Evolutionary conservation across 2,113 vertebrate genomes (phyloP).

Genomic region (Apistogramma diplotaenia): DNA sequence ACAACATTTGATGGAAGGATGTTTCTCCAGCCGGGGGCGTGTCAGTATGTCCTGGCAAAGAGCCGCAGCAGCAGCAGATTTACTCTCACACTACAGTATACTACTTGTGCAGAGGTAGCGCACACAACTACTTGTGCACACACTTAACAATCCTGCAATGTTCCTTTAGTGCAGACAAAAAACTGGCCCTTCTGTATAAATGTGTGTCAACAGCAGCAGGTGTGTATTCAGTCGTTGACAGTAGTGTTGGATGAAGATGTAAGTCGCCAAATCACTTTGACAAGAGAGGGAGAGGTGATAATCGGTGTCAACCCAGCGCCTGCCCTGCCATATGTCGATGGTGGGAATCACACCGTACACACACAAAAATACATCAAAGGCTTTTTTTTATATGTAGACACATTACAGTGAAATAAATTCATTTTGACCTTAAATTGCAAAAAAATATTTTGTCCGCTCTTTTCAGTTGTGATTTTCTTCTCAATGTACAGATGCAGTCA

Average conservation of each 20-base stretch:
- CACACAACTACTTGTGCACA: neutral
- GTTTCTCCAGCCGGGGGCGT: slow-evolving; percentile 91
- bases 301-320: slow-evolving; percentile 83
- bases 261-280: slow-evolving; percentile 89
- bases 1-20: slow-evolving; percentile 95
- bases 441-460: neutral
- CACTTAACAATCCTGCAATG: neutral
- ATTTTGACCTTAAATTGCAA: neutral
- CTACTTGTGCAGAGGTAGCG: slow-evolving; percentile 88
- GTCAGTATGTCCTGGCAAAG: slow-evolving; percentile 93
- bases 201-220: slow-evolving; percentile 77
- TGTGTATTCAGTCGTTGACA: slow-evolving; percentile 92
- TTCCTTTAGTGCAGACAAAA: neutral
- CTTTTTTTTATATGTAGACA: neutral
- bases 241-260: slow-evolving; percentile 91
- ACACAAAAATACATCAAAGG: neutral
- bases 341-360: slow-evolving; percentile 62
- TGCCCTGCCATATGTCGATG: slow-evolving; percentile 80
- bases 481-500: slow-evolving; percentile 78
- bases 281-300: slow-evolving; percentile 87
- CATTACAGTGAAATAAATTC: neutral
- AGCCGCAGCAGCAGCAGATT: slow-evolving; percentile 89
- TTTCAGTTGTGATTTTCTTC: neutral
- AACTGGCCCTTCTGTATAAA: neutral
- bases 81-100: slow-evolving; percentile 89